A percentile compares a stretch with the other conserved stretches of the same genome.
phyloP scores from a whole-genome alignment of 2,113 vertebrate genomes.

The Morone saxatilis region DNA sequence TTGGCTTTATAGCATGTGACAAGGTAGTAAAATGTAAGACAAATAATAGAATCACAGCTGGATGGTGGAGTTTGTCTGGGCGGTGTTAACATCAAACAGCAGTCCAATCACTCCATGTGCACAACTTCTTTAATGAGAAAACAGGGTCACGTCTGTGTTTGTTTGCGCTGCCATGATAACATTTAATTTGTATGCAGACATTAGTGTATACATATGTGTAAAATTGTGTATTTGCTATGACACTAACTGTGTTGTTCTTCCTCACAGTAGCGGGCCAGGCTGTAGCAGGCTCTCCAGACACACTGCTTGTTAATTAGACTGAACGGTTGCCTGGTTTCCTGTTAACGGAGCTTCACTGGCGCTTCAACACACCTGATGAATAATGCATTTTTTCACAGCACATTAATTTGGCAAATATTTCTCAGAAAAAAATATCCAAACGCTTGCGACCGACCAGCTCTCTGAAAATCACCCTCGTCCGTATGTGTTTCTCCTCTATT shows the following conservation, averaged over 20 bases:
- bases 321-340: conserved; percentile 57
- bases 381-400: conserved; percentile 71
- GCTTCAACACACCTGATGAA: conserved; percentile 61
- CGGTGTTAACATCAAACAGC: conserved; percentile 33
- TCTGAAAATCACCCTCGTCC: conserved; percentile 60
- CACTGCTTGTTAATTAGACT: conserved; percentile 66
- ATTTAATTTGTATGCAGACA: background rate
- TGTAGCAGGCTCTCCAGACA: conserved; percentile 48
- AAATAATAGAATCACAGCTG: conserved; percentile 30
- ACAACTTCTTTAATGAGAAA: background rate
- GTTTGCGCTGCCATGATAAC: conserved; percentile 5
- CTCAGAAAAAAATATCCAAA: conserved; percentile 54
- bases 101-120: conserved; percentile 4
- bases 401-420: conserved; percentile 71
- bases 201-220: conserved; percentile 2
- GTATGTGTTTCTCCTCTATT: conserved; percentile 54
- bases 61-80: conserved; percentile 8
- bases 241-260: background rate
- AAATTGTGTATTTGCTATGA: background rate
- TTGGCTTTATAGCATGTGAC: conserved; percentile 28
- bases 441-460: conserved; percentile 43
- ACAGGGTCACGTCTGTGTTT: conserved; percentile 16
- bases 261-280: conserved; percentile 32
- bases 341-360: conserved; percentile 48
- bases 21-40: conserved; percentile 23